A percentile compares a stretch with the other conserved stretches of the same genome.
Conservation (phyloP, 2,888 invertebrate species). For the Cheilosia vernalis region DNA sequence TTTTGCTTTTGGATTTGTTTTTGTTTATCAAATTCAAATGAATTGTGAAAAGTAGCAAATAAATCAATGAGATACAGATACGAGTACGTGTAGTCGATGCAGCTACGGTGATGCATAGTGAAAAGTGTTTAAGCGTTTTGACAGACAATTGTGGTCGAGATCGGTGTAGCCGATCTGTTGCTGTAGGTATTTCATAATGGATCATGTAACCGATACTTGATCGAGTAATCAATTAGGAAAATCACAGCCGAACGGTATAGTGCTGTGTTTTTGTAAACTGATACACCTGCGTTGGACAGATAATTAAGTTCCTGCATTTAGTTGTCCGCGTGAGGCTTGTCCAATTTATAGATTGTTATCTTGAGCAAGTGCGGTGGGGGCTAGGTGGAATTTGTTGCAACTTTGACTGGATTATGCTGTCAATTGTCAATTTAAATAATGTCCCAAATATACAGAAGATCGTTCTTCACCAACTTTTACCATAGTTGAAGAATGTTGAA, state of each 20-base stretch:
- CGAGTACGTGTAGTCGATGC: not conserved
- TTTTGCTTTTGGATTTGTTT: constrained; percentile 25
- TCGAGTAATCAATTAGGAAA: constrained; percentile 51
- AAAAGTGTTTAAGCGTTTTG: constrained; percentile 37
- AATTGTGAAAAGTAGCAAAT: constrained; percentile 29
- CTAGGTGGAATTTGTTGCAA: too few relatives aligned
- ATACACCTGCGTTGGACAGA: constrained; percentile 12
- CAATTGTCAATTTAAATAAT: too few relatives aligned
- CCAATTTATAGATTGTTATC: not conserved
- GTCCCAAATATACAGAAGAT: too few relatives aligned
- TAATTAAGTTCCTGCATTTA: not conserved
- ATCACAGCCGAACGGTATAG: constrained; percentile 2
- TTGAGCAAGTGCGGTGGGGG: not conserved
- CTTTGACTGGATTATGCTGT: too few relatives aligned
- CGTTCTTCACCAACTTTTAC: too few relatives aligned
- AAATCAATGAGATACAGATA: constrained; percentile 44
- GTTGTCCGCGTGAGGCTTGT: not conserved
- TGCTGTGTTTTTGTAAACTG: not conserved
- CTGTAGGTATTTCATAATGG: constrained; percentile 43
- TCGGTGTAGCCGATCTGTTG: constrained; percentile 10
- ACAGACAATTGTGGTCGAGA: constrained; percentile 25
- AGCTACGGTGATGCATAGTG: not conserved
- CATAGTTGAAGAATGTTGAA: too few relatives aligned
- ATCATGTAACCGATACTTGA: constrained; percentile 64
- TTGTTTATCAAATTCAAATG: constrained; percentile 58